Conservation (phyloP, 2,797 vertebrate genomes). For the Mallotus villosus region DNA sequence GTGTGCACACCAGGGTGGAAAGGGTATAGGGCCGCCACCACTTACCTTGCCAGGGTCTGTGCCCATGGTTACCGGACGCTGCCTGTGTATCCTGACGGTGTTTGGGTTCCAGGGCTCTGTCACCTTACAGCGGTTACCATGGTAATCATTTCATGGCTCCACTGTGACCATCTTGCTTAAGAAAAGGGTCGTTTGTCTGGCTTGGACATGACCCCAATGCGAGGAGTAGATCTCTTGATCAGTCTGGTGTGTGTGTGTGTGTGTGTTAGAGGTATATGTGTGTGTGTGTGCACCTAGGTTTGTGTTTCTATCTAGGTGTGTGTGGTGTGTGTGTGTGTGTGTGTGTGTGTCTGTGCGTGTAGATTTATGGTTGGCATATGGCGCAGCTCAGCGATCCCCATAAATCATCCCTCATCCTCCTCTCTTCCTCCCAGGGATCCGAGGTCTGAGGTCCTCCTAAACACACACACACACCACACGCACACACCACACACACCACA, state of each 20-base stretch:
- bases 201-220: constrained; percentile 55
- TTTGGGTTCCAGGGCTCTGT: too few relatives aligned
- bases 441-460: constrained; percentile 58
- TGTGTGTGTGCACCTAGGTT: too few relatives aligned
- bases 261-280: not conserved
- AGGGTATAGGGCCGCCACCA: too few relatives aligned
- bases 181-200: constrained; percentile 39
- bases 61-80: too few relatives aligned
- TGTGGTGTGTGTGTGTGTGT: constrained; percentile 8
- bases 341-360: constrained; percentile 23
- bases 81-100: too few relatives aligned
- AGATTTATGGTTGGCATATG: constrained; percentile 60
- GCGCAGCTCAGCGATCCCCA: constrained; percentile 64
- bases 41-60: too few relatives aligned
- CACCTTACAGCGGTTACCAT: too few relatives aligned
- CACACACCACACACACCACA: constrained; percentile 12
- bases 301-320: not conserved
- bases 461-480: constrained; percentile 20
- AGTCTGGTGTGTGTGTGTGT: constrained; percentile 28
- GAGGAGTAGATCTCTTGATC: constrained; percentile 38
- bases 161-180: constrained; percentile 11
- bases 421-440: constrained; percentile 56
- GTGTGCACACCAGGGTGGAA: too few relatives aligned
- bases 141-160: too few relatives aligned
- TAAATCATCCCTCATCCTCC: constrained; percentile 71